These are phyloP conservation scores for Colossoma macropomum DNA, from an alignment of 2,113 vertebrate species.

Conservation along the genomic window DNA sequence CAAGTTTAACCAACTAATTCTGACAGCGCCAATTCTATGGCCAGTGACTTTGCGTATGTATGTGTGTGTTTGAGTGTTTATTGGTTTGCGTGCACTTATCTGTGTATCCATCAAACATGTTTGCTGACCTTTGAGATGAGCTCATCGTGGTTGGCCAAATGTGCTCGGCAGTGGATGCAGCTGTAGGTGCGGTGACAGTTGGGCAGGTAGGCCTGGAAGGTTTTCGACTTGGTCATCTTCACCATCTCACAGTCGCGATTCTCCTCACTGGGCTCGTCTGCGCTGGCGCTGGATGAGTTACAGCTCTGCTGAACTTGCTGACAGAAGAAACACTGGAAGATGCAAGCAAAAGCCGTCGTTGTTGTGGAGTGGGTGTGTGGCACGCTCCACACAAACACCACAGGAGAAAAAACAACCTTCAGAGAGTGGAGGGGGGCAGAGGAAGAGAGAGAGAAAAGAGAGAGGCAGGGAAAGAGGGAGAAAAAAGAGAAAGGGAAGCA, in stretches of 20 bases:
- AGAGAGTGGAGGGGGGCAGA: slow-evolving; percentile 27
- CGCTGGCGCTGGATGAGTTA: slow-evolving; percentile 86
- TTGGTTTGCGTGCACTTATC: not conserved
- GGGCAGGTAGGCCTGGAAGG: slow-evolving; percentile 98
- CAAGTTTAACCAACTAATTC: too few relatives aligned
- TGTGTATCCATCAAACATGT: not conserved
- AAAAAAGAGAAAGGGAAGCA: not conserved
- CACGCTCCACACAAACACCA: slow-evolving; percentile 90
- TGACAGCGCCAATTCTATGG: too few relatives aligned
- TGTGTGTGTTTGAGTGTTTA: not conserved
- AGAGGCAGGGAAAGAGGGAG: not conserved
- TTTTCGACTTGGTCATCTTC: slow-evolving; percentile 98
- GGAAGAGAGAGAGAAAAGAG: not conserved
- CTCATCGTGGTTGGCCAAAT: slow-evolving; percentile 97
- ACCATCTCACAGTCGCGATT: slow-evolving; percentile 90
- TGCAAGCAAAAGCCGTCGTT: slow-evolving; percentile 95
- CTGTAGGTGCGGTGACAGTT: slow-evolving; percentile 97
- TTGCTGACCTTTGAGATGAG: slow-evolving; percentile 85
- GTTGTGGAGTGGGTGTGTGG: slow-evolving; percentile 91
- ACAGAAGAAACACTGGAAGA: slow-evolving; percentile 95
- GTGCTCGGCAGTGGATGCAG: slow-evolving; percentile 98
- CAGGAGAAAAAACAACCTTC: slow-evolving; percentile 88
- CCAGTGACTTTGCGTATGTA: not conserved
- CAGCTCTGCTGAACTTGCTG: slow-evolving; percentile 92
- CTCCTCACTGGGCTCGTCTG: slow-evolving; percentile 84